Conservation (phyloP, 1,140 invertebrate genomes). For the Camponotus floridanus region DNA sequence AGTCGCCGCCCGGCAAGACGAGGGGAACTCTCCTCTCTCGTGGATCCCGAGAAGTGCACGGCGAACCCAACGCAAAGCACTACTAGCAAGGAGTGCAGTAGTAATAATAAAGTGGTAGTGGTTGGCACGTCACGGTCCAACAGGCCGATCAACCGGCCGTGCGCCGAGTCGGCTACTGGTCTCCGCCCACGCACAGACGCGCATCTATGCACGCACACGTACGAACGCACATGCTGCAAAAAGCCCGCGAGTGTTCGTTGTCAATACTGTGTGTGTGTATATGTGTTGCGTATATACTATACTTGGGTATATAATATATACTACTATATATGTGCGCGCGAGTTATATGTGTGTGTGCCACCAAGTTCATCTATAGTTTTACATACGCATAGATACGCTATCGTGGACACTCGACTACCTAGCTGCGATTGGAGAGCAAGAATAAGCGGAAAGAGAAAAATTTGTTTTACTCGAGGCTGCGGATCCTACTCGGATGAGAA, state of each 20-base stretch:
- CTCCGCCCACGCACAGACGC: conserved; percentile 81
- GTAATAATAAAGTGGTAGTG: conserved; percentile 84
- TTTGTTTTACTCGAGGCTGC: conserved; percentile 34
- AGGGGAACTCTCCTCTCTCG: conserved; percentile 32
- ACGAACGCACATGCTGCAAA: neutral
- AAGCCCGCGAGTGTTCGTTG: conserved; percentile 11
- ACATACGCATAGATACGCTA: conserved; percentile 44
- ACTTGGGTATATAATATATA: no score
- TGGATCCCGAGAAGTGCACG: conserved; percentile 32
- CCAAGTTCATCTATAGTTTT: conserved; percentile 36
- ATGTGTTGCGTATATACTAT: neutral
- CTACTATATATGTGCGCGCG: neutral
- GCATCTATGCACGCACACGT: conserved; percentile 33
- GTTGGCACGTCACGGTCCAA: conserved; percentile 84
- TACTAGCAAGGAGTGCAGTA: conserved; percentile 77
- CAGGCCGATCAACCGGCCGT: conserved; percentile 83
- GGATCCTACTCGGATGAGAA: conserved; percentile 14
- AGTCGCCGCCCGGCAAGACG: conserved; percentile 36
- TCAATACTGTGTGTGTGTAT: neutral
- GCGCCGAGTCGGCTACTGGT: conserved; percentile 81
- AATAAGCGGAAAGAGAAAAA: conserved; percentile 17
- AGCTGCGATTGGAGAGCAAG: neutral
- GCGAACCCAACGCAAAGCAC: conserved; percentile 66
- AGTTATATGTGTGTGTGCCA: neutral
- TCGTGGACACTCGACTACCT: conserved; percentile 35